Percentiles rank a stretch among this genome's conserved stretches.
Conservation (phyloP, 2,888 invertebrate genomes). For the Dasypolia templi region DNA sequence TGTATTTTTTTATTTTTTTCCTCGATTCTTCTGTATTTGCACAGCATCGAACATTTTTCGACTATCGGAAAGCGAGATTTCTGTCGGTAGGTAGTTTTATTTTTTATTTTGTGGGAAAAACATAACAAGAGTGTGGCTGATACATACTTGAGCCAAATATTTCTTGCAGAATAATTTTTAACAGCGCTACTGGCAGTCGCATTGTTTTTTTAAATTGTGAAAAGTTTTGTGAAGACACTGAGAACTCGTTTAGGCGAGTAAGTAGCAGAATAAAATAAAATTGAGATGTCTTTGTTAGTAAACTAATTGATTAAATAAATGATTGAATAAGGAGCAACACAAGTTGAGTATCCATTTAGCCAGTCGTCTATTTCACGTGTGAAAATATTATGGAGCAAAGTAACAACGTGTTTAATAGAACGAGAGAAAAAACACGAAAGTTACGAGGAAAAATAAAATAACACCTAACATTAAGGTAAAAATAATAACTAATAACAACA, state of each 20-base stretch:
- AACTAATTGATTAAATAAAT: too few relatives aligned
- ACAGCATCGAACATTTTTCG: conserved; percentile 67
- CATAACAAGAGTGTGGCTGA: conserved; percentile 21
- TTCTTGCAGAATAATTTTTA: neutral
- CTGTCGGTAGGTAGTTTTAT: conserved; percentile 30
- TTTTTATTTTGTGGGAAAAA: conserved; percentile 36
- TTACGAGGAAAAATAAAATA: neutral
- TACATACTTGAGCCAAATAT: conserved; percentile 19
- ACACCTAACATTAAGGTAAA: conserved; percentile 3
- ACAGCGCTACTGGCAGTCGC: neutral
- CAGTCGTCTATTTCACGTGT: neutral
- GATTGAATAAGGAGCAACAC: neutral
- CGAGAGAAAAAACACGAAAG: neutral
- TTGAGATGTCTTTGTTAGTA: neutral
- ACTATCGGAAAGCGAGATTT: conserved; percentile 40
- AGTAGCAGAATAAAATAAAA: neutral
- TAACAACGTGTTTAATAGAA: neutral
- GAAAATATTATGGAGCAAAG: neutral
- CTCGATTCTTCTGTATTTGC: conserved; percentile 50
- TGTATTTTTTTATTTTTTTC: conserved; percentile 44
- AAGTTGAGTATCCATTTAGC: neutral
- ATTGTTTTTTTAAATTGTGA: neutral
- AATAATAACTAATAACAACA: conserved; percentile 30
- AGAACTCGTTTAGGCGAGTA: neutral
- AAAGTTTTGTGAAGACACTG: neutral